Conservation (phyloP, 2,113 vertebrate genomes). For the Hoplias malabaricus region DNA sequence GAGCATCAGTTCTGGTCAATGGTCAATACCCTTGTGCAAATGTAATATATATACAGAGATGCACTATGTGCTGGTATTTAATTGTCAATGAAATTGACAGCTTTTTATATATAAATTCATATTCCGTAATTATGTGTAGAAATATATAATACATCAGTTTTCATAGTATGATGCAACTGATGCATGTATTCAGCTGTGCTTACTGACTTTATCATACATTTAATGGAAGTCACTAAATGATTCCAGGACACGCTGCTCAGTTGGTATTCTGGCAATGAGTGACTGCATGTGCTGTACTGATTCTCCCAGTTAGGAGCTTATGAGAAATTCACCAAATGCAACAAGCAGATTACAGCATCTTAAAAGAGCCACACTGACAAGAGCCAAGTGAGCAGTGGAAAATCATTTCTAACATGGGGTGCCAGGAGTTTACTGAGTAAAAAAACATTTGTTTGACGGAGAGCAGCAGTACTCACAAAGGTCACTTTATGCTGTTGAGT, state of each 20-base stretch:
- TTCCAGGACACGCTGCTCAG: background rate
- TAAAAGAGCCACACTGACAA: background rate
- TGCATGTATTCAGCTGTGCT: background rate
- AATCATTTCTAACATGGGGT: conserved; percentile 6
- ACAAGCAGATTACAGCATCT: conserved; percentile 3
- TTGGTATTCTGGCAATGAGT: background rate
- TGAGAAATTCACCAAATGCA: background rate
- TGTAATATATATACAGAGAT: background rate
- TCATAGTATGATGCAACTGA: background rate
- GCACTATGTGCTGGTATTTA: background rate
- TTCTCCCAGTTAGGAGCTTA: conserved; percentile 1
- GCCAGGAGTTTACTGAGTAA: conserved; percentile 33
- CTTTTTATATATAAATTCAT: background rate
- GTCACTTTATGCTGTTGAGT: conserved; percentile 34
- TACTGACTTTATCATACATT: background rate
- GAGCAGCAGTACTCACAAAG: conserved; percentile 29
- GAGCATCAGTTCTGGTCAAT: background rate
- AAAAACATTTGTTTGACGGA: conserved; percentile 42
- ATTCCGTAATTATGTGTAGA: background rate
- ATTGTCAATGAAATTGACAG: background rate
- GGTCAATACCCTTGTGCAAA: background rate
- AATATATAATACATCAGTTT: background rate
- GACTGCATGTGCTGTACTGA: background rate
- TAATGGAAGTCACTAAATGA: background rate
- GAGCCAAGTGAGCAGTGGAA: conserved; percentile 29